Base-by-base conservation (phyloP, 2,797 vertebrate genomes). In the Jordanella pulchra region DNA sequence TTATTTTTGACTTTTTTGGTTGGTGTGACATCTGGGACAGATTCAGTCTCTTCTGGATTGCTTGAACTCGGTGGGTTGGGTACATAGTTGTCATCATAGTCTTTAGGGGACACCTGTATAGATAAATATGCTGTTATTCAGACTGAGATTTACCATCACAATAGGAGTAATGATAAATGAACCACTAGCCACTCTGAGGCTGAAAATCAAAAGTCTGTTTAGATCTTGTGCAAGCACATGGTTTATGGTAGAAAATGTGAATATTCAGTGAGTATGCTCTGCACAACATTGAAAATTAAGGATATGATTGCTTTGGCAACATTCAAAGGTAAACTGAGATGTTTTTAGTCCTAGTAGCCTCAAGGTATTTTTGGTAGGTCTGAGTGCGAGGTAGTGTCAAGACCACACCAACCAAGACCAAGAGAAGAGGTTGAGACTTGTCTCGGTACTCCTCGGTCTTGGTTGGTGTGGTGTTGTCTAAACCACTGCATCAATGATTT, bases 61-160 rank as follows among this genome's bases (percentile, higher is more conserved):
- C 91, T 80, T 27, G 78, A 85, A 0, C 94, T 94, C 0, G 96
- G 93, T 76, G 79, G 92, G 76, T 93, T 90, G 0, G 80, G 82
- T 32, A 96, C 95, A 2, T 95, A 93, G 84, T 95, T 97, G 65
- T 96, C 95, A 81, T 97, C 96, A 0, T 97, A 96, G 73, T 96
- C 95, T 30, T 96, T 97, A 45, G 87, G 96, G 50, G 97, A 79
- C 84, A 95, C 92, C 91, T 95, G 94, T n/a, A 88, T 85, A 68
- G n/a, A 76, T 1, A 61, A 35, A 74, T 0, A 68, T 0, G 2
- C 14, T 27, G 42, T 63, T 27, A 28, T 30, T 4, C 42, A 10
- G 58, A 35, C 65, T 58, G 50, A 51, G 50, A 23, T 51, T n/a
- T n/a, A 23, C 18, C 18, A 39, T 35, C 7, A 60, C 21, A 4